These are phyloP conservation scores for Thysanoteuthis rhombus DNA, from an alignment of 2,888 invertebrate species.

Conservation along the genomic window DNA sequence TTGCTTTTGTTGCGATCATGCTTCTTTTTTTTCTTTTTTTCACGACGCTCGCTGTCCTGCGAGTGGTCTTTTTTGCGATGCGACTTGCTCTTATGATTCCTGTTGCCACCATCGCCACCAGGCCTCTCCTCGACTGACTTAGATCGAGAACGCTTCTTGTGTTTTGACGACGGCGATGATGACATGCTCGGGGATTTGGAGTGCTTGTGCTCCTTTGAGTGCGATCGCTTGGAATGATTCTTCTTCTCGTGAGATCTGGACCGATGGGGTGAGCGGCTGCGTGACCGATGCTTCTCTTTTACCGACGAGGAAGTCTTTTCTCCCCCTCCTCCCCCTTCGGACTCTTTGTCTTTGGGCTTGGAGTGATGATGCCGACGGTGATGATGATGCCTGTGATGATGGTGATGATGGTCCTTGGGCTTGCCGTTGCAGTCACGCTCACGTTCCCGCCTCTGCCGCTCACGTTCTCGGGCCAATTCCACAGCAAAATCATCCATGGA, in stretches of 20 bases:
- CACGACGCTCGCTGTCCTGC: background rate
- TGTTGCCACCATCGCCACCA: background rate
- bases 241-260: slow-evolving; percentile 21
- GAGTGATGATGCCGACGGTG: background rate
- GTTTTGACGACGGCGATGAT: background rate
- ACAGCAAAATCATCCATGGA: slow-evolving; percentile 49
- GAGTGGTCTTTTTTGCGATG: slow-evolving; percentile 23
- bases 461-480: slow-evolving; percentile 53
- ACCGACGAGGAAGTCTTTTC: background rate
- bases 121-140: background rate
- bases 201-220: background rate
- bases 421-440: slow-evolving; percentile 36
- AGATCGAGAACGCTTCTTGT: background rate
- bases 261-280: background rate
- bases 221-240: slow-evolving; percentile 27
- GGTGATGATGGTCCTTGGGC: slow-evolving; percentile 21
- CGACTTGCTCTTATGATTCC: background rate
- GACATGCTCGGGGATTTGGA: background rate
- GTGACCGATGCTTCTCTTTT: background rate
- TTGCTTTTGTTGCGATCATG: background rate
- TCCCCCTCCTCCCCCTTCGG: background rate
- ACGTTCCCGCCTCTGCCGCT: slow-evolving; percentile 52
- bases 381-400: background rate
- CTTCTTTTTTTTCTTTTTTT: slow-evolving; percentile 23
- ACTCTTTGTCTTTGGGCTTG: background rate